Evolutionary conservation across 92 coral and sea anemone species (phyloP).

Genomic region (Phenganax marumi): DNA sequence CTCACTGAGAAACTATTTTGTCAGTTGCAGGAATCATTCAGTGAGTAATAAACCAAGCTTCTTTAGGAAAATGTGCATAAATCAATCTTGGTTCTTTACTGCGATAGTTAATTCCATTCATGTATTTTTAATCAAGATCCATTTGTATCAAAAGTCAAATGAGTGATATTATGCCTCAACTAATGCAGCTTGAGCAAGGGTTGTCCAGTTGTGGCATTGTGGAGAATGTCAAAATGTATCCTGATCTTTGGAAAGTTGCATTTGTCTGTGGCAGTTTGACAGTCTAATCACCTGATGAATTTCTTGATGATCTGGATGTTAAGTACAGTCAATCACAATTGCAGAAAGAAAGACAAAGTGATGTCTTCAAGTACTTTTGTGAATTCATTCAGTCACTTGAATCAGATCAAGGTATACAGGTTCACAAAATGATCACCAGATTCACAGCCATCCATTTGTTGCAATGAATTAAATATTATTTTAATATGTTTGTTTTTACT

Average conservation of each 20-base stretch:
- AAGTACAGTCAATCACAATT: conserved; percentile 4
- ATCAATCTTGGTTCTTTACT: background rate
- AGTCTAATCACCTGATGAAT: background rate
- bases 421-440: conserved; percentile 2
- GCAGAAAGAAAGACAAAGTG: background rate
- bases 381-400: conserved; percentile 10
- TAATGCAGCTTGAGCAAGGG: conserved; percentile 16
- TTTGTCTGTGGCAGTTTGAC: background rate
- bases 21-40: background rate
- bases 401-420: conserved; percentile 14
- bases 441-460: too few species aligned
- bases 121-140: background rate
- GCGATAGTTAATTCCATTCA: background rate
- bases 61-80: background rate
- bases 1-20: background rate
- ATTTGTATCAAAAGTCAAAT: conserved; percentile 5
- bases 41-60: conserved; percentile 4
- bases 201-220: background rate
- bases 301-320: conserved; percentile 2
- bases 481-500: too few species aligned
- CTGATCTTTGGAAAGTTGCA: background rate
- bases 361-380: conserved; percentile 12
- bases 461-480: too few species aligned
- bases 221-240: background rate
- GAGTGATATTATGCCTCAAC: conserved; percentile 2